Evolutionary conservation across 2,113 vertebrate species (phyloP).

Genomic region (Apteryx owenii): DNA sequence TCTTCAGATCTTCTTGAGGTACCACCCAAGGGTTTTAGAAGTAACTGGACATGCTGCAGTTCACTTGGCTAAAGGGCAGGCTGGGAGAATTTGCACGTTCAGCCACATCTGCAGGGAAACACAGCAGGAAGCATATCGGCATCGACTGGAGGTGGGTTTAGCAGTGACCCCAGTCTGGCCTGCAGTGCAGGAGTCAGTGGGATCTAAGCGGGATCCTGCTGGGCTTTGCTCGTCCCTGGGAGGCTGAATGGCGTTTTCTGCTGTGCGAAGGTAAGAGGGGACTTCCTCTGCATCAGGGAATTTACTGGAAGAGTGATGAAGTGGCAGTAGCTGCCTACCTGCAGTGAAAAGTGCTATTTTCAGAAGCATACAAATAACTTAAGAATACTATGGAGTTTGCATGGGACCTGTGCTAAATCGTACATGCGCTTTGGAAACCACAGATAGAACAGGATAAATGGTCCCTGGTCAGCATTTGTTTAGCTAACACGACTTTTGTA

Average conservation of each 20-base stretch:
- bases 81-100: not conserved
- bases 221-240: not conserved
- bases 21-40: not conserved
- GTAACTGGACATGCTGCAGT: accelerated
- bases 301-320: not conserved
- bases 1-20: not conserved
- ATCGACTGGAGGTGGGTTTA: not conserved
- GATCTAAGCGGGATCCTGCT: not conserved
- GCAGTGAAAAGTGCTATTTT: not conserved
- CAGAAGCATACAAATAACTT: not conserved
- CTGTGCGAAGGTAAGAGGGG: no score
- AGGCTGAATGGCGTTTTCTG: no score
- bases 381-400: not conserved
- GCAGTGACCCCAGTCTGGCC: accelerated
- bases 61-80: not conserved
- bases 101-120: accelerated
- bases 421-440: not conserved
- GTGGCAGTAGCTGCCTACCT: not conserved
- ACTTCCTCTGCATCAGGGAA: not conserved
- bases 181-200: accelerated
- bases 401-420: not conserved
- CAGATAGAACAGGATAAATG: not conserved
- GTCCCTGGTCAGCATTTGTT: not conserved
- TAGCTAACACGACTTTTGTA: not conserved
- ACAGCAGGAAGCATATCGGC: accelerated